Evolutionary conservation across 1,140 invertebrate genomes (phyloP).

Genomic region (Bombyx mori): DNA sequence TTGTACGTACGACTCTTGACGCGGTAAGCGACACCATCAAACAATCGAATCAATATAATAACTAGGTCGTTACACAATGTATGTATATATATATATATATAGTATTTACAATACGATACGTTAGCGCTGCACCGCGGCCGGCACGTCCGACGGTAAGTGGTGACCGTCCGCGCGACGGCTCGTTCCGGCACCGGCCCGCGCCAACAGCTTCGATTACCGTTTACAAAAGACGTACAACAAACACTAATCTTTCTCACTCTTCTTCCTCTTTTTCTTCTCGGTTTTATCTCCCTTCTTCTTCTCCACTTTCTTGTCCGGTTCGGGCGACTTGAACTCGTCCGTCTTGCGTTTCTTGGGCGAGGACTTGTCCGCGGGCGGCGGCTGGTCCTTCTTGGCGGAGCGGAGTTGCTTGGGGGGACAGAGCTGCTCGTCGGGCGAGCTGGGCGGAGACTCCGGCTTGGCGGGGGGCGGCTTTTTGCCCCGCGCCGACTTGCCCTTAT

Average conservation of each 20-base stretch:
- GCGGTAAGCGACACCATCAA: background rate
- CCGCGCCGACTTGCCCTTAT: conserved; percentile 21
- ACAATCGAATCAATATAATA: background rate
- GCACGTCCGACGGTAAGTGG: background rate
- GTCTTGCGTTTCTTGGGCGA: conserved; percentile 46
- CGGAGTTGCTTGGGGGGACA: conserved; percentile 44
- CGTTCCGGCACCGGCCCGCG: background rate
- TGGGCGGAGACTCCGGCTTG: conserved; percentile 10
- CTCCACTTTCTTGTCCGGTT: conserved; percentile 23
- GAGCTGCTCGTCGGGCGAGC: conserved; percentile 23
- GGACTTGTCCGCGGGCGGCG: conserved; percentile 30
- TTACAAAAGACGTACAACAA: conserved; percentile 52
- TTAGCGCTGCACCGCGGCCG: background rate
- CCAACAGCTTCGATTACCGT: conserved; percentile 19
- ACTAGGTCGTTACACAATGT: background rate
- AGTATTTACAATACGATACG: background rate
- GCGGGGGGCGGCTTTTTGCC: background rate
- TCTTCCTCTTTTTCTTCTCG: conserved; percentile 50
- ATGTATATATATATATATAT: background rate
- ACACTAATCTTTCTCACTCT: conserved; percentile 64
- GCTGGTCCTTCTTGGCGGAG: conserved; percentile 47
- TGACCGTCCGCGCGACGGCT: background rate
- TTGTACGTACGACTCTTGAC: no score
- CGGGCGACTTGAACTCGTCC: conserved; percentile 40
- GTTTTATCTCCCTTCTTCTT: conserved; percentile 35